These are phyloP conservation scores for Garra rufa DNA, from an alignment of 2,113 vertebrate genomes.

Conservation along the genomic window DNA sequence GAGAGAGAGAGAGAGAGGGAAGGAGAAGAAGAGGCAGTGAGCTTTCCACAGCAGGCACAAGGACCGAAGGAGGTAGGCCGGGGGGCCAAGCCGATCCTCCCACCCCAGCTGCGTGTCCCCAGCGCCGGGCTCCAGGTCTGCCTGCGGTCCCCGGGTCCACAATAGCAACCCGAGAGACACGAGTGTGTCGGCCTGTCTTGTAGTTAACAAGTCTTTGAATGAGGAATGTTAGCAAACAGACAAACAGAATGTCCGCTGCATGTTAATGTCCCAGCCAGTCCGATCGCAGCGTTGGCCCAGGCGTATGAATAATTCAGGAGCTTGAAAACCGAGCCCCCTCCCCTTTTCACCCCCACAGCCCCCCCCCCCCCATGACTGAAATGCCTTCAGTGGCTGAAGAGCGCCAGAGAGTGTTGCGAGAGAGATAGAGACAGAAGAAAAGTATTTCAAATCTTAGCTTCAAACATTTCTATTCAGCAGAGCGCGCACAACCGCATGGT, in stretches of 20 bases:
- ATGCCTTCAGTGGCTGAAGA: slow-evolving; percentile 78
- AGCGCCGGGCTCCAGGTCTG: slow-evolving; percentile 62
- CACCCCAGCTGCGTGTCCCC: slow-evolving; percentile 49
- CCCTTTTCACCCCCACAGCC: slow-evolving; percentile 41
- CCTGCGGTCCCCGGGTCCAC: slow-evolving; percentile 72
- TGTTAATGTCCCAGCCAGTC: slow-evolving; percentile 86
- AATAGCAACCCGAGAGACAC: slow-evolving; percentile 84
- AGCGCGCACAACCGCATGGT: neutral
- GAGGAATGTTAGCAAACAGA: slow-evolving; percentile 95
- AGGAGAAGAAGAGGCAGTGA: slow-evolving; percentile 71
- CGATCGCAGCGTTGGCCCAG: slow-evolving; percentile 79
- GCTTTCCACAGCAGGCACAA: slow-evolving; percentile 71
- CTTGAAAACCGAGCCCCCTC: slow-evolving; percentile 70
- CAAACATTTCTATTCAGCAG: slow-evolving; percentile 56
- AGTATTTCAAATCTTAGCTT: slow-evolving; percentile 65
- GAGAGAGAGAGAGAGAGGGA: slow-evolving; percentile 69
- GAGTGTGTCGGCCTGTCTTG: slow-evolving; percentile 86
- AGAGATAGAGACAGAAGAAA: slow-evolving; percentile 23
- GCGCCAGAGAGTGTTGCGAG: slow-evolving; percentile 51
- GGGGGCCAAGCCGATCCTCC: slow-evolving; percentile 62
- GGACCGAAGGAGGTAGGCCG: slow-evolving; percentile 69
- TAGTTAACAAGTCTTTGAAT: slow-evolving; percentile 94
- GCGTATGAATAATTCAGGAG: slow-evolving; percentile 91
- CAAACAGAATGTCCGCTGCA: slow-evolving; percentile 87
- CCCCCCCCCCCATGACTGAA: slow-evolving; percentile 73